These are phyloP conservation scores for Epinephelus cyanopodus DNA, from an alignment of 2,113 vertebrate species.

Conservation along the genomic window DNA sequence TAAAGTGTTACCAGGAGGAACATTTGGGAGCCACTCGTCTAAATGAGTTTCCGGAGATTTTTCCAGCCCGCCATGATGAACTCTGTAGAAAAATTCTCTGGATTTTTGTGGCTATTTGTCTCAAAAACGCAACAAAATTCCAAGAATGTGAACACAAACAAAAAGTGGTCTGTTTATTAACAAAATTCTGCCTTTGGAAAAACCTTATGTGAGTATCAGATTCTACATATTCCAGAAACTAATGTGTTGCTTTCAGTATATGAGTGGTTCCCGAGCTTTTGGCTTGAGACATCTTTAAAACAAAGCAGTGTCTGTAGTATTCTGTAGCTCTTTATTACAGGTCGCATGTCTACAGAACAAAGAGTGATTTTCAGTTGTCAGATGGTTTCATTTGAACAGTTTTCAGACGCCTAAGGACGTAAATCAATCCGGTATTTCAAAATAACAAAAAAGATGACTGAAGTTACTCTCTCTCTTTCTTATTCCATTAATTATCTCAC, in stretches of 20 bases:
- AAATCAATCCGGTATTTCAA: not conserved
- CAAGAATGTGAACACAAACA: not conserved
- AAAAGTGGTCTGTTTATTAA: not conserved
- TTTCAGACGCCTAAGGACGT: not conserved
- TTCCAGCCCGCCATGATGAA: not conserved
- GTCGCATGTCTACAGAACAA: not conserved
- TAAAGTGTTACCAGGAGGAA: rapidly evolving
- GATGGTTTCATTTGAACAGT: not conserved
- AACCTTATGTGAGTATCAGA: not conserved
- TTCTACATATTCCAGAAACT: not conserved
- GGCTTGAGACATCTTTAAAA: too few relatives aligned
- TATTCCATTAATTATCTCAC: not conserved
- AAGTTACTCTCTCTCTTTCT: not conserved
- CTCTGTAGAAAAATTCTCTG: not conserved
- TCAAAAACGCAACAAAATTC: not conserved
- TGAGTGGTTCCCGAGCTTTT: too few relatives aligned
- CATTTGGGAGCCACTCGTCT: not conserved
- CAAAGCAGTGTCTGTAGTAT: not conserved
- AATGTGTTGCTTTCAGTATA: not conserved
- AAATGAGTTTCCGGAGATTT: not conserved
- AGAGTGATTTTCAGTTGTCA: not conserved
- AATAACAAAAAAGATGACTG: not conserved
- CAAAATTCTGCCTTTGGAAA: not conserved
- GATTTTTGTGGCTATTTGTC: not conserved
- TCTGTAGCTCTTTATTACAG: not conserved